Percentiles rank a stretch among this genome's conserved stretches.
These are phyloP conservation scores for Yoshiicerus persimilis DNA, from an alignment of 1,140 invertebrate genomes.

Conservation along the genomic window DNA sequence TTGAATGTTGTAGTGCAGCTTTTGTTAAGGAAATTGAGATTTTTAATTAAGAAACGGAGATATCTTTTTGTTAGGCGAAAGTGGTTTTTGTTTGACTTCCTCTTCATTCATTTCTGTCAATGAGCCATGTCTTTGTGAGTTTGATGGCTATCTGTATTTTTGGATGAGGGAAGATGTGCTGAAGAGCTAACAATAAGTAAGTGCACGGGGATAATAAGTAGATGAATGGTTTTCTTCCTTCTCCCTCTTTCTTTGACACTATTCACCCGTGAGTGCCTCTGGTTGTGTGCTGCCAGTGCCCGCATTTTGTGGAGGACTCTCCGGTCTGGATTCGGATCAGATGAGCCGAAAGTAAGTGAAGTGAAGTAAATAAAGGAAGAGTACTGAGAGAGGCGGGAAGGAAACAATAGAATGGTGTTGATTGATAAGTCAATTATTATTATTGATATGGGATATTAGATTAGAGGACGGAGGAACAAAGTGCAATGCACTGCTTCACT, in stretches of 20 bases:
- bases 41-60: conserved; percentile 9
- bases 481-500: background rate
- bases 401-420: conserved; percentile 9
- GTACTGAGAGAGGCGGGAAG: background rate
- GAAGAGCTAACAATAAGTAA: background rate
- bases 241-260: background rate
- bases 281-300: background rate
- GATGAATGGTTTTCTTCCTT: background rate
- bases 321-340: background rate
- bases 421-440: conserved; percentile 29
- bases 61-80: background rate
- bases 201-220: background rate
- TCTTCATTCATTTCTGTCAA: background rate
- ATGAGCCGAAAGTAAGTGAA: background rate
- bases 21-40: background rate
- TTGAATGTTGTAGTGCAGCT: background rate
- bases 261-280: background rate
- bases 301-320: background rate
- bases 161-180: background rate
- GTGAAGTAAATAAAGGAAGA: background rate
- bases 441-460: background rate
- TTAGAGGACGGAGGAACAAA: background rate
- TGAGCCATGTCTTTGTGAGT: conserved; percentile 7
- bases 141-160: conserved; percentile 10
- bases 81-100: background rate